Conservation (phyloP, 2,797 vertebrate genomes). For the Sebastes taczanowskii region DNA sequence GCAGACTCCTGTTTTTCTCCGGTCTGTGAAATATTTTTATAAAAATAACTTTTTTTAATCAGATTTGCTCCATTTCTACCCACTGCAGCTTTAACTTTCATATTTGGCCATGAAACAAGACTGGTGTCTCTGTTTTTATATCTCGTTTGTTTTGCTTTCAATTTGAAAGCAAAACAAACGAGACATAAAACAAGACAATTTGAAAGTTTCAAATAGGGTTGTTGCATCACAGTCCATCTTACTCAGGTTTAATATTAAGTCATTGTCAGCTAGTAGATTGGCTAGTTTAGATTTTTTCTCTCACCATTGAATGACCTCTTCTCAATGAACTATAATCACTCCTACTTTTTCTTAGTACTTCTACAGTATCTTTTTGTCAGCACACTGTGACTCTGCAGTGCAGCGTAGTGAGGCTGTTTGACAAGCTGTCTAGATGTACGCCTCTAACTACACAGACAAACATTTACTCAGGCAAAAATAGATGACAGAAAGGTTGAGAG, state of each 20-base stretch:
- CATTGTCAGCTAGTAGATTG: neutral
- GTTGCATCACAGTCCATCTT: neutral
- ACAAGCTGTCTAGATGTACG: slow-evolving; percentile 12
- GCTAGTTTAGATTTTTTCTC: neutral
- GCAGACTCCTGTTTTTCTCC: too few species aligned
- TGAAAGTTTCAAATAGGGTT: neutral
- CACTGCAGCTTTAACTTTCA: neutral
- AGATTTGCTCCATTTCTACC: too few species aligned
- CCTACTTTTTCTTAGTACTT: neutral
- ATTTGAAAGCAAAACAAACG: too few species aligned
- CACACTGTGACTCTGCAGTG: slow-evolving; percentile 12
- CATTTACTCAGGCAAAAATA: slow-evolving; percentile 40
- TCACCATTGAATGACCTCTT: neutral
- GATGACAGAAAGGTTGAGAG: slow-evolving; percentile 27
- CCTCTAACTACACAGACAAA: slow-evolving; percentile 25
- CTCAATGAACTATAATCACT: neutral
- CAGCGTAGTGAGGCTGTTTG: slow-evolving; percentile 36
- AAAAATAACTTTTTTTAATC: too few species aligned
- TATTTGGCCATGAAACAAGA: neutral
- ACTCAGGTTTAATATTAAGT: neutral
- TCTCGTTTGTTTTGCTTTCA: neutral
- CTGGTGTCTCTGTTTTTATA: neutral
- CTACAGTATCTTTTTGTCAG: neutral
- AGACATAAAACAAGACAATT: too few species aligned
- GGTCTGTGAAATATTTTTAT: too few species aligned